A percentile compares a stretch with the other conserved stretches of the same genome.
Conservation (phyloP, 2,113 vertebrate genomes). For the Thamnophis sirtalis region DNA sequence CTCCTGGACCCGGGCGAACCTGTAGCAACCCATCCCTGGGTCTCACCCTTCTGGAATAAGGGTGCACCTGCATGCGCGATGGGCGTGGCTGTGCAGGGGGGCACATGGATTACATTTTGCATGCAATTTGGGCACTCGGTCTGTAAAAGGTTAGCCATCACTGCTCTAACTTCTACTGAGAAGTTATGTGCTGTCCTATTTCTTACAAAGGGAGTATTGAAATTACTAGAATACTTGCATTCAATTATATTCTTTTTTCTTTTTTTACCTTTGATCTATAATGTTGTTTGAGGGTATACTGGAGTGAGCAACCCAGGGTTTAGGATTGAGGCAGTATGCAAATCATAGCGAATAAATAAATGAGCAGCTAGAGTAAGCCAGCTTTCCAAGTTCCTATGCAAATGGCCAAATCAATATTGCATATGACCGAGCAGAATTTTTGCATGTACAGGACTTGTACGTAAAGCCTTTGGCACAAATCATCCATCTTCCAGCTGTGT, state of each 20-base stretch:
- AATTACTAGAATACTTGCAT: not conserved
- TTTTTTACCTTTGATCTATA: not conserved
- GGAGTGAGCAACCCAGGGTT: not conserved
- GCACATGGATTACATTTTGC: too few species aligned
- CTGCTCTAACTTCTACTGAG: not conserved
- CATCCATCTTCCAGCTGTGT: constrained; percentile 54
- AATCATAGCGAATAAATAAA: not conserved
- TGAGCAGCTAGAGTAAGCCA: not conserved
- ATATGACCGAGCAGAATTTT: constrained; percentile 46
- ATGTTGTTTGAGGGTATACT: not conserved
- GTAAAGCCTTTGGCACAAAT: constrained; percentile 40
- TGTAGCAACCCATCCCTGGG: too few species aligned
- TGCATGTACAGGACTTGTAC: constrained; percentile 53
- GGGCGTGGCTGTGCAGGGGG: too few species aligned
- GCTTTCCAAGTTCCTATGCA: constrained; percentile 12
- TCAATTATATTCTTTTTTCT: not conserved
- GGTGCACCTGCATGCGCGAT: too few species aligned
- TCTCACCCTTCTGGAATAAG: not conserved
- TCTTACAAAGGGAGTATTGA: not conserved
- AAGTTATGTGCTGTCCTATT: not conserved
- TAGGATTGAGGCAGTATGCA: not conserved
- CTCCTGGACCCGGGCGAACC: too few species aligned
- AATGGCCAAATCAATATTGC: constrained; percentile 54
- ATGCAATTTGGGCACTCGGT: too few species aligned
- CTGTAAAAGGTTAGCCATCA: too few species aligned